Evolutionary conservation across 2,888 invertebrate species (phyloP).

Genomic region (Cyclophora punctaria): DNA sequence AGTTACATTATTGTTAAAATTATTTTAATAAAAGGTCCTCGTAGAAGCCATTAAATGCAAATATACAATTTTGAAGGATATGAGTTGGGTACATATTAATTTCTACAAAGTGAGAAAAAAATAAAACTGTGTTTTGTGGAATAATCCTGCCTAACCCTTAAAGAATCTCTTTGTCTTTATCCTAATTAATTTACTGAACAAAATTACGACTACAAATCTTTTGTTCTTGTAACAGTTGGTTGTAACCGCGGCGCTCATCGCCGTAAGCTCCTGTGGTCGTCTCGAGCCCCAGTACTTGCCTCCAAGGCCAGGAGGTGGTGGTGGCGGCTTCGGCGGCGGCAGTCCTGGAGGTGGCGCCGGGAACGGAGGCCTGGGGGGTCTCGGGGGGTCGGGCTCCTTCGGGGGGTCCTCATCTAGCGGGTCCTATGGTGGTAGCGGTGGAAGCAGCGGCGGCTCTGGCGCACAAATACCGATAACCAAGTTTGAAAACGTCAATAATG

Average conservation of each 20-base stretch:
- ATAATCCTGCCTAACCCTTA: too few species aligned
- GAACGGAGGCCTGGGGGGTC: conserved; percentile 12
- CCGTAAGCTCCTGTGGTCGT: conserved; percentile 47
- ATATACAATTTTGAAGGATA: too few species aligned
- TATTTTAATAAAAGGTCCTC: too few species aligned
- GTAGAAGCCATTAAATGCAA: too few species aligned
- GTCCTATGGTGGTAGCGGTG: conserved; percentile 20
- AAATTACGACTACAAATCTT: too few species aligned
- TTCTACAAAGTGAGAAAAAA: too few species aligned
- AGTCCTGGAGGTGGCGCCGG: conserved; percentile 11
- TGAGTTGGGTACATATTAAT: too few species aligned
- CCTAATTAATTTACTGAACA: too few species aligned
- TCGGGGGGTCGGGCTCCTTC: conserved; percentile 25
- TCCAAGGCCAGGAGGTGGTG: conserved; percentile 27
- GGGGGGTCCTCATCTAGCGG: conserved; percentile 12
- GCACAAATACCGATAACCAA: conserved; percentile 71
- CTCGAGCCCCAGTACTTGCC: conserved; percentile 36
- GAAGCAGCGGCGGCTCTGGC: conserved; percentile 44
- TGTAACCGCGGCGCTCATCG: conserved; percentile 41
- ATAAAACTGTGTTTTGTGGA: too few species aligned
- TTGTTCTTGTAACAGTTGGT: background rate
- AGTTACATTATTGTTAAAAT: background rate
- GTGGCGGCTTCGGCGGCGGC: conserved; percentile 23
- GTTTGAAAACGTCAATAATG: conserved; percentile 78
- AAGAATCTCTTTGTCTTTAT: too few species aligned